Evolutionary conservation across 2,888 invertebrate species (phyloP).

Genomic region (Cylloceria caligata): DNA sequence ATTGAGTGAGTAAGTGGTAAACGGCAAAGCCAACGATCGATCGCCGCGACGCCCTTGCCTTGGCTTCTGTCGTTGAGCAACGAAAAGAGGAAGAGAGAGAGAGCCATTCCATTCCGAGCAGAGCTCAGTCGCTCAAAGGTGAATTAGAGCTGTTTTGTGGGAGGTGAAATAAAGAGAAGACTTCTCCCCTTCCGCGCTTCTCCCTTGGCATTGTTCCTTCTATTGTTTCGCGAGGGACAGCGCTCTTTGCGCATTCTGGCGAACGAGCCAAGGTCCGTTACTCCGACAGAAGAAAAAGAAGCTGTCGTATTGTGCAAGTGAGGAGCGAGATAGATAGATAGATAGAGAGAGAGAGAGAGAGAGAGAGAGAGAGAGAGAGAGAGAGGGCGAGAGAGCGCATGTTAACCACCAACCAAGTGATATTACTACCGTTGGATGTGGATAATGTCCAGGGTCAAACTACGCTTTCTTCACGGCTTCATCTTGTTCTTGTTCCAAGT

Average conservation of each 20-base stretch:
- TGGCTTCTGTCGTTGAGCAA: constrained; percentile 45
- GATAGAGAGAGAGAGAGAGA: constrained; percentile 2
- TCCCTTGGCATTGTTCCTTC: constrained; percentile 50
- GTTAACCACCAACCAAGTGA: constrained; percentile 41
- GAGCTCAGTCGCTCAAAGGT: constrained; percentile 21
- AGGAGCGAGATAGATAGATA: constrained; percentile 24
- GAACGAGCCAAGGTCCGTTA: constrained; percentile 64
- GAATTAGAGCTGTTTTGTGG: constrained; percentile 52
- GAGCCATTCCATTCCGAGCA: constrained; percentile 19
- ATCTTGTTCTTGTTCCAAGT: not conserved
- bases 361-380: constrained; percentile 23
- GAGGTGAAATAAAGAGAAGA: constrained; percentile 47
- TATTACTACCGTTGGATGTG: constrained; percentile 31
- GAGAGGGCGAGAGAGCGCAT: constrained; percentile 5
- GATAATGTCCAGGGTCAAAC: constrained; percentile 27
- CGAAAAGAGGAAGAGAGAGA: constrained; percentile 39
- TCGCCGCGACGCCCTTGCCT: constrained; percentile 67
- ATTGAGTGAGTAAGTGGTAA: constrained; percentile 53
- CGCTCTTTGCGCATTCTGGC: constrained; percentile 32
- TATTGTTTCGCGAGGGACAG: constrained; percentile 35
- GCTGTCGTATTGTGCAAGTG: constrained; percentile 18
- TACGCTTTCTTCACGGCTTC: constrained; percentile 10
- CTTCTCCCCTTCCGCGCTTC: constrained; percentile 50
- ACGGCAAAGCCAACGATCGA: constrained; percentile 63
- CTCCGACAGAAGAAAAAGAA: constrained; percentile 51